Evolutionary conservation across 2,888 invertebrate species (phyloP).

Genomic region (Aspidiotus destructor): DNA sequence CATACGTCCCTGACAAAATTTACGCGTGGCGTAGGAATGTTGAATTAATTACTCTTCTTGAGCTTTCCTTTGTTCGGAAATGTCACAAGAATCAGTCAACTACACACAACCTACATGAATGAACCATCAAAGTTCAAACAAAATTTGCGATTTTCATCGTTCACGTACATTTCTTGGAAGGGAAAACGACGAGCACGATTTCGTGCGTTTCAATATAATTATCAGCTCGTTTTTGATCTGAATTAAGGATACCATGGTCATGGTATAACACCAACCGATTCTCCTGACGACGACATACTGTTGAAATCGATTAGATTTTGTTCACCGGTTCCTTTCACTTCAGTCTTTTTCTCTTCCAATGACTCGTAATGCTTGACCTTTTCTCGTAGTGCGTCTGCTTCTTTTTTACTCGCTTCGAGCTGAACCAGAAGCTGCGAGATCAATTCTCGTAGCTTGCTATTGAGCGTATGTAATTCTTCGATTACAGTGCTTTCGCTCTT

Average conservation of each 20-base stretch:
- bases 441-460: conserved; percentile 51
- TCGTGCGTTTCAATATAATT: too few relatives aligned
- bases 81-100: too few relatives aligned
- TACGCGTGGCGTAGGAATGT: too few relatives aligned
- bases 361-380: conserved; percentile 38
- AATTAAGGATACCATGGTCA: neutral
- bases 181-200: too few relatives aligned
- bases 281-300: conserved; percentile 25
- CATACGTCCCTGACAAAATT: too few relatives aligned
- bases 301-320: conserved; percentile 27
- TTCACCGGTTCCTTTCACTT: conserved; percentile 10
- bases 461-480: conserved; percentile 57
- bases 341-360: conserved; percentile 16
- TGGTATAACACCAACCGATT: conserved; percentile 21
- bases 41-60: too few relatives aligned
- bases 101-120: too few relatives aligned
- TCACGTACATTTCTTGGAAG: too few relatives aligned
- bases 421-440: conserved; percentile 53
- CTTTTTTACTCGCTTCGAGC: conserved; percentile 56
- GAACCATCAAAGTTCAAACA: too few relatives aligned
- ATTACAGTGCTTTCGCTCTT: conserved; percentile 54
- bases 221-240: too few relatives aligned
- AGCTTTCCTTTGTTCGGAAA: too few relatives aligned
- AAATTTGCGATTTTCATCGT: too few relatives aligned
- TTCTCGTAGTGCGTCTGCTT: conserved; percentile 44